phyloP scores from a whole-genome alignment of 2,888 invertebrate species.

The Dryobotodes eremita region DNA sequence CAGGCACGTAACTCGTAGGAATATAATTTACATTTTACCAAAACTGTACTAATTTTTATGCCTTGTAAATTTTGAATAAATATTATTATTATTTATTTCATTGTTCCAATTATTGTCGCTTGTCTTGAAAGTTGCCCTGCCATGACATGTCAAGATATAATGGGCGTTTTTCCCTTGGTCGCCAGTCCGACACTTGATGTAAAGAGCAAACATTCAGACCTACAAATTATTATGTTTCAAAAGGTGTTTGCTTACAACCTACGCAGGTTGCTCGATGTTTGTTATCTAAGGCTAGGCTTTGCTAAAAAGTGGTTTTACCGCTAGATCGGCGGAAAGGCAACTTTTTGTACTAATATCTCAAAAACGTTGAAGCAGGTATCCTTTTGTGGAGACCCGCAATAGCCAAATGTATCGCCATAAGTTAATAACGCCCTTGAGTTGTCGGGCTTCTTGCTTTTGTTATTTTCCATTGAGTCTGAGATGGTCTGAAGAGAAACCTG shows the following conservation, averaged over 20 bases:
- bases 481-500: neutral
- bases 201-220: slow-evolving; percentile 19
- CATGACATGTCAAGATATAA: slow-evolving; percentile 2
- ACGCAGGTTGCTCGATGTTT: slow-evolving; percentile 26
- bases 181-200: slow-evolving; percentile 5
- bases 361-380: neutral
- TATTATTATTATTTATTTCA: no score
- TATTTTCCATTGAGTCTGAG: neutral
- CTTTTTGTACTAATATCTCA: neutral
- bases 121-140: slow-evolving; percentile 1
- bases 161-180: slow-evolving; percentile 1
- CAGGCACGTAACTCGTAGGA: no score
- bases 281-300: neutral
- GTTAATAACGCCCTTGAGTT: neutral
- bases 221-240: slow-evolving; percentile 21
- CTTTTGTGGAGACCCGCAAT: neutral
- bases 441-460: neutral
- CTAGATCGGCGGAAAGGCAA: neutral
- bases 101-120: neutral
- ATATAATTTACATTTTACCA: no score
- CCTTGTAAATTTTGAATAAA: no score
- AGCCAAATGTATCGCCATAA: neutral
- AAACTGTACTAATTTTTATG: no score
- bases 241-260: slow-evolving; percentile 20
- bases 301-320: neutral